Conservation (phyloP, 1,140 invertebrate genomes). For the Muscidifurax raptorellus region DNA sequence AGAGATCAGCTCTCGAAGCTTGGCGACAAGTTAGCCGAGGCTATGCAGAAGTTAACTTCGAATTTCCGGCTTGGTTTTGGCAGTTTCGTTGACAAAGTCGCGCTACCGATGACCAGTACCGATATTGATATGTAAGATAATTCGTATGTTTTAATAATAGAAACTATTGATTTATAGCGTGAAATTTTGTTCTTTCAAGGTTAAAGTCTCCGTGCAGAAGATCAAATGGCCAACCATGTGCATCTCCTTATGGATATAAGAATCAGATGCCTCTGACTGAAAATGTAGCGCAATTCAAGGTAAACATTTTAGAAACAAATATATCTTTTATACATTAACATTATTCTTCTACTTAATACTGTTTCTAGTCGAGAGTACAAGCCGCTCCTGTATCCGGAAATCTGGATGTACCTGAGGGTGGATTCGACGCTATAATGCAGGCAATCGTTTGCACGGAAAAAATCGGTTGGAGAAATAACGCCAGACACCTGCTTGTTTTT, state of each 20-base stretch:
- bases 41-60: slow-evolving; percentile 86
- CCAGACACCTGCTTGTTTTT: slow-evolving; percentile 79
- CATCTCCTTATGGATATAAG: slow-evolving; percentile 82
- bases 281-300: slow-evolving; percentile 77
- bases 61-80: slow-evolving; percentile 91
- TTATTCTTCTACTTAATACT: background rate
- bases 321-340: background rate
- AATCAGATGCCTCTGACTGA: slow-evolving; percentile 82
- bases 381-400: slow-evolving; percentile 80
- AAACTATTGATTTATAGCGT: too few relatives aligned
- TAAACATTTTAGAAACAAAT: slow-evolving; percentile 53
- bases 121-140: slow-evolving; percentile 73
- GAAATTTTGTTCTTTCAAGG: slow-evolving; percentile 59
- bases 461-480: slow-evolving; percentile 80
- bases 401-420: slow-evolving; percentile 85
- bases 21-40: slow-evolving; percentile 79
- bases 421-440: slow-evolving; percentile 88
- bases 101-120: slow-evolving; percentile 85
- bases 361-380: slow-evolving; percentile 70
- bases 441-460: slow-evolving; percentile 79
- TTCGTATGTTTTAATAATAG: background rate
- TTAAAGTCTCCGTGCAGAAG: slow-evolving; percentile 77
- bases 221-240: slow-evolving; percentile 70
- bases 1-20: slow-evolving; percentile 81
- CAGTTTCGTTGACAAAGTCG: slow-evolving; percentile 92